Base-by-base conservation (phyloP, 2,797 vertebrate species). In the Gadopsis bispinosus region DNA sequence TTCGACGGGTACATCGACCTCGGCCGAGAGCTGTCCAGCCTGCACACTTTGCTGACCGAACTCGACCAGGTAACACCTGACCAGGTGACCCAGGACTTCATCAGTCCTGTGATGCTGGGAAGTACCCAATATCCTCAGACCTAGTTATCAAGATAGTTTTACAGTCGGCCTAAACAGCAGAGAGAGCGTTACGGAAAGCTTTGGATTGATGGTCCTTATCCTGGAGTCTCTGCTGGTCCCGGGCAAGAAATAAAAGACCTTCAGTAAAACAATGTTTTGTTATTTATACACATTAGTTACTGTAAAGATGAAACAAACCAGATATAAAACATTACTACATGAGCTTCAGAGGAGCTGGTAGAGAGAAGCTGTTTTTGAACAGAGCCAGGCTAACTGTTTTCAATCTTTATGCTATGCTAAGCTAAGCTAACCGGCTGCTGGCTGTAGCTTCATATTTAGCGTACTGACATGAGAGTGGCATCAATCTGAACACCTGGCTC, bases 1-100 rank as follows among this genome's bases (percentile, higher is more conserved):
- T 99, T 98, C 1, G 97, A 98, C 43, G 97, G 98, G 47, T 99
- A 98, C 94, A 97, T 99, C 7, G 98, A 99, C 94, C 92, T 99
- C 26, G 98, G 98, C 83, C 91, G 96, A 14, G 98, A 99, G 89
- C 96, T 99, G 73, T 98, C 97, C 0, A 95, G 96, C 77, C 96
- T 99, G 75, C 98, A 99, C 93, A 96, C 93, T 58, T 91, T 99
- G 73, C 92, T 99, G 9, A 96, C 96, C 47, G 97, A 99, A 8
- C 94, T 99, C 4, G 98, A 99, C 92, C 98, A 98, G 98, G 98
- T 99, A 95, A 77, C 20, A 47, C 43, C 37, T 64, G 9, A 14
- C 16, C 50, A 22, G 45, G 54, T 51, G 8, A 48, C 56, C 33
- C 64, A 16, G 16, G 29, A 47, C 45, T 6, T 56, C 26, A 13